Evolutionary conservation across 2,888 invertebrate species (phyloP), one percentile per base, ranked within the genome.

Genomic region (Thyatira batis): DNA sequence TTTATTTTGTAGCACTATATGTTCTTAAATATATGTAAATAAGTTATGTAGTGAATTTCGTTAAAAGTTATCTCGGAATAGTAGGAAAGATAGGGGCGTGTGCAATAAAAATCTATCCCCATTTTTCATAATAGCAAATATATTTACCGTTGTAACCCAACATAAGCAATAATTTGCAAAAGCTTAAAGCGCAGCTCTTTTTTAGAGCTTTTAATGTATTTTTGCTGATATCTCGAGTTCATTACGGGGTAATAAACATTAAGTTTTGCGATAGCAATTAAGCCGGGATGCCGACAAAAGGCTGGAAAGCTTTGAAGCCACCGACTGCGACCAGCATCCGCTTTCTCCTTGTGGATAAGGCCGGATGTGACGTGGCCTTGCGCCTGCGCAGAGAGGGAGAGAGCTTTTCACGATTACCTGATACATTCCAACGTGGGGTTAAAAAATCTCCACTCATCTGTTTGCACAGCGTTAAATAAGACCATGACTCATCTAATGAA

Each of bases 331-430:
- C 61, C 73, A 78, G 87, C 84, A 89, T 89, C 89, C 87, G 89
- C 90, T 90, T 91, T 91, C 89, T 85, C 87, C 76, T 57, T 46
- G 65, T 64, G 83, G 83, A 84, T 85, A 85, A 80, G 67, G 70
- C 84, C 89, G 90, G 90, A 91, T 85, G 80, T 87, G 84, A 84
- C 83, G 82, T 80, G 87, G 86, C 87, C 87, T 87, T 87, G 86
- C 70, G 69, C 61, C 52, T 55, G 75, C 67, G 67, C 63, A 64
- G 64, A 73, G 73, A 76, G 83, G 78, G 82, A 84, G 79, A 80
- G 76, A 79, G 85, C 87, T 89, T 87, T 91, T 91, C 89, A 89
- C 90, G 81, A 85, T 85, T 86, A 83, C 87, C 76, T 78, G 90
- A 87, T 82, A 90, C 76, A 91, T 91, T 91, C 91, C 90, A 69